Evolutionary conservation across 2,888 invertebrate species (phyloP).

Genomic region (Drosophila ezoana): DNA sequence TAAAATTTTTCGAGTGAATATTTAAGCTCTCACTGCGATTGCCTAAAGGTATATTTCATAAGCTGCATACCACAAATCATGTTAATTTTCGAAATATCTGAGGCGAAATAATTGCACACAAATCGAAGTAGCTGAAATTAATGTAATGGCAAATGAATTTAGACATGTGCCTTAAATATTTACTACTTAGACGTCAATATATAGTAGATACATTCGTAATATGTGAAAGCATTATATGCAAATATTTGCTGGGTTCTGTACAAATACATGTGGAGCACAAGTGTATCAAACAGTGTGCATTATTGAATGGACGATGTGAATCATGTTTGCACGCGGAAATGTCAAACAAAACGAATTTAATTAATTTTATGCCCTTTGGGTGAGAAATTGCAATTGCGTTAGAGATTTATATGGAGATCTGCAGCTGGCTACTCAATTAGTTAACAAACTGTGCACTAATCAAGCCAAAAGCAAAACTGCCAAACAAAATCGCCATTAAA

Average conservation of each 20-base stretch:
- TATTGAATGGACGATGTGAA: conserved; percentile 55
- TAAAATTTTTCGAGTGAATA: too few relatives aligned
- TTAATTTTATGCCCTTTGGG: conserved; percentile 63
- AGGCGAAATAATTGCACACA: background rate
- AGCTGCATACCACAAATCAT: background rate
- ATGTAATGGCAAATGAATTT: conserved; percentile 49
- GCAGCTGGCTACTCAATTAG: conserved; percentile 54
- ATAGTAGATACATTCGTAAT: background rate
- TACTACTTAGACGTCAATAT: conserved; percentile 28
- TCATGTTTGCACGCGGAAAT: conserved; percentile 44
- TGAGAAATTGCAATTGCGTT: conserved; percentile 4
- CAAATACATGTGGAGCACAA: conserved; percentile 37
- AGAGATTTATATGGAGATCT: background rate
- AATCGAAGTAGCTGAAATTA: conserved; percentile 27
- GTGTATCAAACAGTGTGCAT: conserved; percentile 61
- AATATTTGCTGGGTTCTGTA: conserved; percentile 59
- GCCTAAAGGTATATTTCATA: background rate
- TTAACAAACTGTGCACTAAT: conserved; percentile 67
- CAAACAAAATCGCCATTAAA: conserved; percentile 29
- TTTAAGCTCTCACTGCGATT: background rate
- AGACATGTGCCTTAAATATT: conserved; percentile 58
- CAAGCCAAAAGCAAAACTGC: conserved; percentile 40
- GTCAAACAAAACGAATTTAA: conserved; percentile 70
- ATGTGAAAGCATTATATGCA: conserved; percentile 43
- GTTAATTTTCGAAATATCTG: conserved; percentile 21